Percentiles rank a stretch among this genome's conserved stretches.
Evolutionary conservation across 2,797 vertebrate genomes (phyloP).

Genomic region (Jordanella pulchra): DNA sequence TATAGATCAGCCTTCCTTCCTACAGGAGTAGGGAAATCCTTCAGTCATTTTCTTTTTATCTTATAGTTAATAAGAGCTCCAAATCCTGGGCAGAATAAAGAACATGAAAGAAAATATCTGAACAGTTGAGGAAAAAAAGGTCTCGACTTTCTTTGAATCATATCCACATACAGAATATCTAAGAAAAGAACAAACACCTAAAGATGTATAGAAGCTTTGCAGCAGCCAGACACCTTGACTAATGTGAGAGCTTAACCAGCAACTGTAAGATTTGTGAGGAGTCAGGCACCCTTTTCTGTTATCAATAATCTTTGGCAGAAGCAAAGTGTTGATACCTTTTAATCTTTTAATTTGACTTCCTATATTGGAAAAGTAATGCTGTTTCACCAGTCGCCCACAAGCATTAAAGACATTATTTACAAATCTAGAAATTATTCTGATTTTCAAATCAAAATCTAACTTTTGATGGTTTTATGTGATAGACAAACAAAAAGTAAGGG

Average conservation of each 20-base stretch:
- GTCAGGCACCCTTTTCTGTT: slow-evolving; percentile 34
- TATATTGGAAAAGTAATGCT: slow-evolving; percentile 24
- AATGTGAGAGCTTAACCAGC: slow-evolving; percentile 48
- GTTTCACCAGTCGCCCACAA: slow-evolving; percentile 43
- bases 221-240: slow-evolving; percentile 41
- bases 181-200: slow-evolving; percentile 22
- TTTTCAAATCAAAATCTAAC: not conserved
- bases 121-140: slow-evolving; percentile 9
- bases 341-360: slow-evolving; percentile 45
- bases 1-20: not conserved
- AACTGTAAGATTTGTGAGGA: slow-evolving; percentile 56
- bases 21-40: slow-evolving; percentile 15
- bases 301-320: slow-evolving; percentile 61
- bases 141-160: not conserved
- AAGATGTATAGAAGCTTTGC: slow-evolving; percentile 55
- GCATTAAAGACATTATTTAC: not conserved
- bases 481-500: not conserved
- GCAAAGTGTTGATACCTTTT: slow-evolving; percentile 57
- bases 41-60: slow-evolving; percentile 22
- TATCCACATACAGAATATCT: slow-evolving; percentile 2
- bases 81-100: slow-evolving; percentile 2
- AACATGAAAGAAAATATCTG: not conserved
- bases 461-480: not conserved
- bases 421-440: not conserved
- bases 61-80: slow-evolving; percentile 12